Base-by-base conservation (phyloP, 2,888 invertebrate genomes). In the Ptilodon capucinus region DNA sequence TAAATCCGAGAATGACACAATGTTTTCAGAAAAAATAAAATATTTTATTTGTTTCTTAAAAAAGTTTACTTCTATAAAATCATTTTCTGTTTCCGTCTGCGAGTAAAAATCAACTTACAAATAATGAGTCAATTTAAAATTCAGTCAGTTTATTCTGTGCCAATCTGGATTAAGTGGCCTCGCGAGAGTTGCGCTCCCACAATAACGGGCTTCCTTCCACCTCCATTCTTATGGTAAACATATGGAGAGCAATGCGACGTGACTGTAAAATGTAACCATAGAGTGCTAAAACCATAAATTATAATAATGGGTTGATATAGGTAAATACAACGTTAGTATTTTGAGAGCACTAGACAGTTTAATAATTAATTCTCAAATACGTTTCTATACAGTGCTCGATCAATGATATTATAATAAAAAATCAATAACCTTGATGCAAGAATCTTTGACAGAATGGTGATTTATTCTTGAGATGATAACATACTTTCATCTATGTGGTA, bases 151-250 rank as follows among this genome's bases (percentile, higher is more conserved):
- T 35, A 17, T 35, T 14, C 32, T 7, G 7, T 6, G 14, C 14
- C 51, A 54, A 51, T 51, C 54, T 49, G 57, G 57, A 60, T 57
- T 47, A 46, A 57, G 46, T 47, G 44, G 23, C 49, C 61, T 44
- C 46, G 40, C 19, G 49, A 54, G 49, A 38, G 49, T 34, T 49
- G 8, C 44, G 41, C 25, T 40, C 40, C 25, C 46, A 35, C 28
- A 48, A 60, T 53, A 60, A 60, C 45, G 38, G 46, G 54, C 48
- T 57, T 50, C 59, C 52, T 62, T 41, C 35, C 36, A 44, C 35
- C 34, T 52, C 14, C 11, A 53, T 61, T 61, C 52, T 56, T 49
- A 44, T 42, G 42, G 42, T 48, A 48, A 53, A 49, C 59, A 46
- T 51, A 49, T 49, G 47, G 16, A 40, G 46, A 53, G 32, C 46